These are phyloP conservation scores for rabbit (Oryctolagus cuniculus) DNA, from an alignment of 2,113 vertebrate species.

Conservation along the genomic window DNA sequence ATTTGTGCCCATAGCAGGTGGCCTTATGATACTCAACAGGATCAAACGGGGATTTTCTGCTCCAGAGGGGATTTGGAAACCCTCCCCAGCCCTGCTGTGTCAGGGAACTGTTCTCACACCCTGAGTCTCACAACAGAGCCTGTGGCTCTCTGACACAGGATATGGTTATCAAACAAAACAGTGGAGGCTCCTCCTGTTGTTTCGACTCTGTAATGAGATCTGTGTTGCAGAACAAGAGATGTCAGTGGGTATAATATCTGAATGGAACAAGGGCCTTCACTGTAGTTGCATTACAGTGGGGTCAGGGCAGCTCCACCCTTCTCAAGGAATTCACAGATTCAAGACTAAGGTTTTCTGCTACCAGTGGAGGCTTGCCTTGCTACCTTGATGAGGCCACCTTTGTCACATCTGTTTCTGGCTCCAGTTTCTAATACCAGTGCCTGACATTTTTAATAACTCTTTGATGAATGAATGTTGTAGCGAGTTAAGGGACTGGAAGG, in stretches of 20 bases:
- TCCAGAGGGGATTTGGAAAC: slow-evolving; percentile 61
- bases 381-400: neutral
- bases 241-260: slow-evolving; percentile 45
- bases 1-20: slow-evolving; percentile 56
- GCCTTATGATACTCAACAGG: neutral
- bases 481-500: slow-evolving; percentile 15
- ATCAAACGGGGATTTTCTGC: slow-evolving; percentile 74
- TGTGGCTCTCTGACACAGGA: slow-evolving; percentile 54
- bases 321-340: slow-evolving; percentile 18
- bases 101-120: slow-evolving; percentile 62
- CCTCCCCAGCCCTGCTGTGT: slow-evolving; percentile 37
- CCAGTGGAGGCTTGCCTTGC: neutral
- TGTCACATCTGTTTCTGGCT: neutral
- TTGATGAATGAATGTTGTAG: slow-evolving; percentile 34
- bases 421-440: slow-evolving; percentile 6
- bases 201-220: slow-evolving; percentile 60
- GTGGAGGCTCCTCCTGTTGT: neutral
- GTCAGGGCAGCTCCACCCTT: slow-evolving; percentile 4
- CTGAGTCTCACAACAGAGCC: neutral
- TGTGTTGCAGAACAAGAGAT: slow-evolving; percentile 44
- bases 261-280: neutral
- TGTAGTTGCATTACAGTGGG: slow-evolving; percentile 3
- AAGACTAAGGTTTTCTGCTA: neutral
- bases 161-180: slow-evolving; percentile 51
- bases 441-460: slow-evolving; percentile 49